Evolutionary conservation across 2,113 vertebrate genomes (phyloP).

Genomic region (Clarias gariepinus): DNA sequence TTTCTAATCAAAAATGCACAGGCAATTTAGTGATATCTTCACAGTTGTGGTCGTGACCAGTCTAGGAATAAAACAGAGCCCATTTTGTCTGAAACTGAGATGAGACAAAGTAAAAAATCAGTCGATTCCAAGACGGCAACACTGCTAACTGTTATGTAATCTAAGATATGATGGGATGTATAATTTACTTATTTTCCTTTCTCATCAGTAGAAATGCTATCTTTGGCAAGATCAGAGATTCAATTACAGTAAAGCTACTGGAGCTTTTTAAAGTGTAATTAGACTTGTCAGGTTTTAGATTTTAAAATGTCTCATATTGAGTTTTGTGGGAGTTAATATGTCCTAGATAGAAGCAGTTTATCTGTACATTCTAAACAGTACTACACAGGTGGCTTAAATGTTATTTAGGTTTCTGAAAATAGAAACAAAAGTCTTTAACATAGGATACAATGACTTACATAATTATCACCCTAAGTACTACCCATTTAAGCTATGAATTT

Average conservation of each 20-base stretch:
- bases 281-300: constrained; percentile 61
- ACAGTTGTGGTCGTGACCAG: no score
- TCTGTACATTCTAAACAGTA: not conserved
- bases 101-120: no score
- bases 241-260: constrained; percentile 64
- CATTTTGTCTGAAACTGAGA: no score
- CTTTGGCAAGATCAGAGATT: constrained; percentile 57
- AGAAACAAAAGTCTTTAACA: not conserved
- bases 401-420: constrained; percentile 16
- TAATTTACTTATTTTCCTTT: constrained; percentile 11
- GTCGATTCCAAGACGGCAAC: no score
- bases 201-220: constrained; percentile 27
- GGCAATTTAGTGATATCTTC: no score
- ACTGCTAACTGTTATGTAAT: not conserved
- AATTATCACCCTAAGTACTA: not conserved
- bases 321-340: constrained; percentile 60
- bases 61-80: no score
- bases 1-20: no score
- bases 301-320: constrained; percentile 62
- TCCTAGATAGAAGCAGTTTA: constrained; percentile 54
- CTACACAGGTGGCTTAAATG: constrained; percentile 5
- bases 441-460: not conserved
- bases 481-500: not conserved
- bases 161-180: not conserved
- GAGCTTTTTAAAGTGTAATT: constrained; percentile 63